Evolutionary conservation across 2,113 vertebrate genomes (phyloP).

Genomic region (Poeciliopsis occidentalis): DNA sequence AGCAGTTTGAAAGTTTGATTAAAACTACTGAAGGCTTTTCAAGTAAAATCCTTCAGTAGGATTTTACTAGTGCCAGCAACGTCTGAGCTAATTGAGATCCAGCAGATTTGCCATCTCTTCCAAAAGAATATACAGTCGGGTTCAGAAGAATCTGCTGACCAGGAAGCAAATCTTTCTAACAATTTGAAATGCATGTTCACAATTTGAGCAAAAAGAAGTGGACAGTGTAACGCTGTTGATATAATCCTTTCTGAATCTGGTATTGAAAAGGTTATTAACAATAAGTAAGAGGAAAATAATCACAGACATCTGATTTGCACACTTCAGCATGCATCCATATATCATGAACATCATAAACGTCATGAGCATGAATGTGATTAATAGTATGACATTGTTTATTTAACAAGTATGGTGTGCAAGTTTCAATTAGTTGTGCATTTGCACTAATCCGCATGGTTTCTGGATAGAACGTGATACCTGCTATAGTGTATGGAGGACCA

Average conservation of each 20-base stretch:
- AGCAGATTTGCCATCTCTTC: slow-evolving; percentile 40
- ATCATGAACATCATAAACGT: neutral
- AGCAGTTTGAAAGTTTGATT: slow-evolving; percentile 7
- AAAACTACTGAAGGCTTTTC: slow-evolving; percentile 1
- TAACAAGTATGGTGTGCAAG: neutral
- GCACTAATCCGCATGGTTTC: neutral
- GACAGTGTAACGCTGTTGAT: neutral
- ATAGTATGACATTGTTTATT: neutral
- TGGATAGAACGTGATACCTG: too few relatives aligned
- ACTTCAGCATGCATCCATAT: neutral
- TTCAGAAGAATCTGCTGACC: slow-evolving; percentile 26
- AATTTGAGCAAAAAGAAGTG: neutral
- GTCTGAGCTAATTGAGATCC: slow-evolving; percentile 50
- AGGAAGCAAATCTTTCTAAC: slow-evolving; percentile 16
- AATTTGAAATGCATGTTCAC: slow-evolving; percentile 15
- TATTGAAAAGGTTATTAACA: neutral
- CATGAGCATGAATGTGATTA: neutral
- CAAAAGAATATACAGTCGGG: slow-evolving; percentile 25
- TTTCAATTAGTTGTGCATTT: neutral
- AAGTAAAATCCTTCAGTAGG: too few relatives aligned
- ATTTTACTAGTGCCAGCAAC: neutral
- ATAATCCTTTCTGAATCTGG: neutral
- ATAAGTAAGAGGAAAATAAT: neutral
- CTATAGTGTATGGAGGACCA: too few relatives aligned
- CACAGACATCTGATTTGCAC: neutral